Conservation (phyloP, 2,113 vertebrate genomes). For the Zosterops japonicus region DNA sequence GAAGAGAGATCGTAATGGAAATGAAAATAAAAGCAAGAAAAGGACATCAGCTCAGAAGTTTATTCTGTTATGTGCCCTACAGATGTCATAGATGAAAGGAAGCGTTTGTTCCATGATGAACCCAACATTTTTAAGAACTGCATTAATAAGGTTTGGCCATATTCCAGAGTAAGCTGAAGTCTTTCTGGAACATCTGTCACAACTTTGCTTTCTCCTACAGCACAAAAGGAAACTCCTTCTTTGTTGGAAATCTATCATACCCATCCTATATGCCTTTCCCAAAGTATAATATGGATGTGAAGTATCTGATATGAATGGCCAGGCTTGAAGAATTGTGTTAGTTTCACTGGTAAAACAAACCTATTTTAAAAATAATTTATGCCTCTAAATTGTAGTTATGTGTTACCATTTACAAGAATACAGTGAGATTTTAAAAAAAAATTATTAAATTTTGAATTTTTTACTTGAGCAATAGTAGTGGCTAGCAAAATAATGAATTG, state of each 20-base stretch:
- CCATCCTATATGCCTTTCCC: not conserved
- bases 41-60: not conserved
- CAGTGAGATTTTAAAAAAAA: rapidly evolving
- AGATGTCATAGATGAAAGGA: not conserved
- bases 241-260: not conserved
- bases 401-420: not conserved
- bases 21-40: not conserved
- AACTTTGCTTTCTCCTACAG: not conserved
- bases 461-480: not conserved
- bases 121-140: not conserved
- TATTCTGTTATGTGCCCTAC: not conserved
- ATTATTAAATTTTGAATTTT: not conserved
- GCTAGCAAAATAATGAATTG: not conserved
- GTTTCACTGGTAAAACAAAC: not conserved
- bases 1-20: not conserved
- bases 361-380: not conserved
- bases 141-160: not conserved
- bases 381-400: not conserved
- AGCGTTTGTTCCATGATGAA: not conserved
- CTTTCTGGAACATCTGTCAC: not conserved
- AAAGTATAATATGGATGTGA: not conserved
- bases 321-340: not conserved
- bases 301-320: rapidly evolving
- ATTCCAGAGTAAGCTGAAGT: not conserved
- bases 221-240: not conserved